phyloP scores from a whole-genome alignment of 2,113 vertebrate genomes.

The Lethenteron camtschaticum region DNA sequence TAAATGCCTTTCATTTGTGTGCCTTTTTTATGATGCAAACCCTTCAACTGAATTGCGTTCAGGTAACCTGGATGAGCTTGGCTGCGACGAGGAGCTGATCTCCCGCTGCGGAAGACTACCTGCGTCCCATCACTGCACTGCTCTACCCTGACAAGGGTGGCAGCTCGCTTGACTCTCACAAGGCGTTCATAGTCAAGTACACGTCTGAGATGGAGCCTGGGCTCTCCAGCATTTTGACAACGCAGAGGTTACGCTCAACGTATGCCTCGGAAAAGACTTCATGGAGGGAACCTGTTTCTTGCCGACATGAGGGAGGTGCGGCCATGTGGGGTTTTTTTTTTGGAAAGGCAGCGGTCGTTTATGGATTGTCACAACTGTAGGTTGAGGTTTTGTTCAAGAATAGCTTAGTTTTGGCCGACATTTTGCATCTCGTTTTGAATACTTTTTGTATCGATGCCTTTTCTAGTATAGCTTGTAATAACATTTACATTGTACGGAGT shows the following conservation, averaged over 20 bases:
- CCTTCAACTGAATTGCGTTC: not conserved
- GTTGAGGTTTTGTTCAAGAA: too few relatives aligned
- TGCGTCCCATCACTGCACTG: slow-evolving; percentile 34
- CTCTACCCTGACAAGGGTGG: slow-evolving; percentile 62
- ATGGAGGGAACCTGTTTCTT: slow-evolving; percentile 65
- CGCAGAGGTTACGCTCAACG: slow-evolving; percentile 66
- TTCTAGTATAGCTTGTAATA: too few relatives aligned
- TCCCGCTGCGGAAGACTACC: slow-evolving; percentile 60
- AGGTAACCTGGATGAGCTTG: slow-evolving; percentile 57
- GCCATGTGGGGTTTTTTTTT: too few relatives aligned
- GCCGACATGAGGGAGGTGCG: slow-evolving; percentile 59
- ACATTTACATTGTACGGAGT: too few relatives aligned
- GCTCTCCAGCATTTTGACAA: slow-evolving; percentile 78
- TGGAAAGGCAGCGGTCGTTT: too few relatives aligned
- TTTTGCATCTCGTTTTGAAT: too few relatives aligned
- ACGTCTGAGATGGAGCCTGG: slow-evolving; percentile 42
- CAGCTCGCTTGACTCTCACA: slow-evolving; percentile 52
- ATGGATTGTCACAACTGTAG: too few relatives aligned
- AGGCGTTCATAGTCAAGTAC: slow-evolving; percentile 73
- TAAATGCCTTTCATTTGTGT: not conserved
- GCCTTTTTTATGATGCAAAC: not conserved
- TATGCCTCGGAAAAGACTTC: slow-evolving; percentile 63
- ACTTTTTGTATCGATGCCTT: too few relatives aligned
- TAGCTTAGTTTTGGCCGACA: too few relatives aligned
- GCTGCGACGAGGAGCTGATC: slow-evolving; percentile 51